These are phyloP conservation scores for Drosophila ananassae DNA, from an alignment of 1,140 invertebrate species.

Conservation along the genomic window DNA sequence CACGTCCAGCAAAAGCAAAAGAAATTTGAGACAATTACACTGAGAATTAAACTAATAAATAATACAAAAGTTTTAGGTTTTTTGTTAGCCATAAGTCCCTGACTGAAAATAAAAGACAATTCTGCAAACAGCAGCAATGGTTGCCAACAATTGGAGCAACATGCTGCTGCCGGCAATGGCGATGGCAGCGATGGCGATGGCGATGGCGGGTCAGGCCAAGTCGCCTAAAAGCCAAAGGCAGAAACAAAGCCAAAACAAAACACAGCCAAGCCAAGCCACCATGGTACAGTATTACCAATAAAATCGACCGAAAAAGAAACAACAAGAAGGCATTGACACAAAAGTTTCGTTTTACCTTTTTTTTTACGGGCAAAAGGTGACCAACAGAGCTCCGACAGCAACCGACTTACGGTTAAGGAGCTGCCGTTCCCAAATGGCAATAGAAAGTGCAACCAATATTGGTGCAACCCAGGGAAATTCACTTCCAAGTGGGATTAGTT, in stretches of 20 bases:
- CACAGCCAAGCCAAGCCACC: not conserved
- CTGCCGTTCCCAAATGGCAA: conserved; percentile 21
- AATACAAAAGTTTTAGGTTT: not conserved
- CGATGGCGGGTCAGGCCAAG: conserved; percentile 48
- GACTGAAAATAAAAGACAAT: conserved; percentile 6
- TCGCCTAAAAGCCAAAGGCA: conserved; percentile 30
- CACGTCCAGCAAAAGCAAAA: conserved; percentile 27
- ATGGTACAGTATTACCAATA: conserved; percentile 32
- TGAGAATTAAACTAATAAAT: not conserved
- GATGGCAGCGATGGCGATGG: conserved; percentile 15
- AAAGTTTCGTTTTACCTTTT: conserved; percentile 45
- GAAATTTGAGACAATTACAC: conserved; percentile 52
- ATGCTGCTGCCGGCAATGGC: conserved; percentile 32
- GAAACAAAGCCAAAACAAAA: conserved; percentile 9
- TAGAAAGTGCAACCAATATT: conserved; percentile 32
- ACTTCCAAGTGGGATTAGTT: conserved; percentile 29
- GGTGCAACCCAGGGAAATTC: conserved; percentile 6
- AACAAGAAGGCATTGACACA: conserved; percentile 66
- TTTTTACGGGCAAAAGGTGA: conserved; percentile 62
- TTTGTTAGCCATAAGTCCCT: too few relatives aligned
- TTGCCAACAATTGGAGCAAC: conserved; percentile 40
- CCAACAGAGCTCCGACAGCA: conserved; percentile 24
- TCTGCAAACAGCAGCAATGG: conserved; percentile 23
- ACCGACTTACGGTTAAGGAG: conserved; percentile 48
- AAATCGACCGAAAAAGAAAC: conserved; percentile 56